These are phyloP conservation scores for Drosophila novamexicana DNA, from an alignment of 1,140 invertebrate genomes.

Conservation along the genomic window DNA sequence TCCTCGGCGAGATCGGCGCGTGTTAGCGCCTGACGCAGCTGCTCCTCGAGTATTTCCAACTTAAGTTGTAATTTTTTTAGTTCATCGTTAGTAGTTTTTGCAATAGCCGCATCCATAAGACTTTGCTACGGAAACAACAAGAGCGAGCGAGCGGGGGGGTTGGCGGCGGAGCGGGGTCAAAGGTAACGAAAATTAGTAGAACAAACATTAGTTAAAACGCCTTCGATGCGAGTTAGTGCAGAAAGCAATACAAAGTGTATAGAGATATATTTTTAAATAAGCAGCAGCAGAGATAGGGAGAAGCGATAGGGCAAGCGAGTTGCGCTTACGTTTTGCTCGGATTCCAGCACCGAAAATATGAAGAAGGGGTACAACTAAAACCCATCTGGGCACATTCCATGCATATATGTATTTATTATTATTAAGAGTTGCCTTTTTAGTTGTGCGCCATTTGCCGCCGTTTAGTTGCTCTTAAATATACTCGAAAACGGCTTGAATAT, in stretches of 20 bases:
- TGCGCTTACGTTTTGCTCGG: constrained; percentile 61
- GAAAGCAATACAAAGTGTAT: background rate
- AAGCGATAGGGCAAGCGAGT: constrained; percentile 46
- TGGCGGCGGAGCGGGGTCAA: constrained; percentile 19
- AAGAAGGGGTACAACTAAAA: constrained; percentile 26
- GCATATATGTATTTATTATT: constrained; percentile 16
- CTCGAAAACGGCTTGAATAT: constrained; percentile 73
- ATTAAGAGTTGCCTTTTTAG: constrained; percentile 8
- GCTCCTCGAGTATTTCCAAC: constrained; percentile 83
- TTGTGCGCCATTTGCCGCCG: constrained; percentile 24
- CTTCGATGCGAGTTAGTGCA: constrained; percentile 50
- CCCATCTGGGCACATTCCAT: constrained; percentile 49
- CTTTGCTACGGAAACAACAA: constrained; percentile 75
- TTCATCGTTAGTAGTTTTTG: constrained; percentile 84
- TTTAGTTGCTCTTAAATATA: constrained; percentile 73
- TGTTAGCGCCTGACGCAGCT: constrained; percentile 64
- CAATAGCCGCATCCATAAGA: constrained; percentile 83
- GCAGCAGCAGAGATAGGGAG: constrained; percentile 1
- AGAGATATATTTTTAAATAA: background rate
- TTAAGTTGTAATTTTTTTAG: constrained; percentile 84
- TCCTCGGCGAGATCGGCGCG: constrained; percentile 77
- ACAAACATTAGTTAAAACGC: constrained; percentile 62
- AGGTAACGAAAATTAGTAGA: constrained; percentile 61
- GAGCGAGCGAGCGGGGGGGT: constrained; percentile 42
- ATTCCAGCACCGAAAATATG: constrained; percentile 41